Percentiles rank a stretch among this genome's conserved stretches.
These are phyloP conservation scores for Plemyria rubiginata DNA, from an alignment of 2,888 invertebrate genomes.

Conservation along the genomic window DNA sequence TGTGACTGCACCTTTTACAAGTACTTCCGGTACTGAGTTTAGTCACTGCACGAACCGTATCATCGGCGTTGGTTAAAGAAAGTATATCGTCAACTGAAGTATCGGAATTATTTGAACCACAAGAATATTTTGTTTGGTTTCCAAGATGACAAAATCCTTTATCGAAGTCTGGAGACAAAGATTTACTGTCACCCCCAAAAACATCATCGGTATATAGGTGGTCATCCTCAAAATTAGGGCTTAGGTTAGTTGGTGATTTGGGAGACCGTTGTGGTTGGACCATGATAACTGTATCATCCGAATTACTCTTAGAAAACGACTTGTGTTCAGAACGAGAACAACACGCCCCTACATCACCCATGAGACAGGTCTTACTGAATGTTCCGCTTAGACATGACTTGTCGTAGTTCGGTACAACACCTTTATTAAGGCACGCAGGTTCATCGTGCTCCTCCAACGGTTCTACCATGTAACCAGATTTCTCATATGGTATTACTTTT, in stretches of 20 bases:
- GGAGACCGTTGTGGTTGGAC: slow-evolving; percentile 86
- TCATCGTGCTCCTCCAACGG: slow-evolving; percentile 75
- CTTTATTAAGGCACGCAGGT: slow-evolving; percentile 67
- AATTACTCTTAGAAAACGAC: slow-evolving; percentile 67
- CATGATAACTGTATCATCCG: slow-evolving; percentile 84
- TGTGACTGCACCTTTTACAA: slow-evolving; percentile 87
- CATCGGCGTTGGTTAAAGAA: slow-evolving; percentile 85
- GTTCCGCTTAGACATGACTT: slow-evolving; percentile 79
- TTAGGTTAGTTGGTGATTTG: slow-evolving; percentile 85
- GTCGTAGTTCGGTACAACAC: slow-evolving; percentile 76
- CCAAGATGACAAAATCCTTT: slow-evolving; percentile 73
- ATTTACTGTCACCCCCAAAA: slow-evolving; percentile 86
- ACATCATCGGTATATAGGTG: slow-evolving; percentile 85
- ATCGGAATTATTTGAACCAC: slow-evolving; percentile 87
- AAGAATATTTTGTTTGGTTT: slow-evolving; percentile 73
- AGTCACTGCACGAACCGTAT: slow-evolving; percentile 80
- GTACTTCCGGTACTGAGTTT: slow-evolving; percentile 81
- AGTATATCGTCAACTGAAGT: slow-evolving; percentile 87
- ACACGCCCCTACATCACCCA: slow-evolving; percentile 76
- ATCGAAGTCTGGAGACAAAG: slow-evolving; percentile 85
- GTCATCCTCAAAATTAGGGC: slow-evolving; percentile 86
- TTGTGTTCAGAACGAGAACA: slow-evolving; percentile 75
- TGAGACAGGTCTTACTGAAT: slow-evolving; percentile 75
- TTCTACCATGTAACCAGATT: slow-evolving; percentile 81
- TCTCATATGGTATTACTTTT: slow-evolving; percentile 77